Evolutionary conservation across 1,140 invertebrate species (phyloP).

Genomic region (Calliopsis andreniformis): DNA sequence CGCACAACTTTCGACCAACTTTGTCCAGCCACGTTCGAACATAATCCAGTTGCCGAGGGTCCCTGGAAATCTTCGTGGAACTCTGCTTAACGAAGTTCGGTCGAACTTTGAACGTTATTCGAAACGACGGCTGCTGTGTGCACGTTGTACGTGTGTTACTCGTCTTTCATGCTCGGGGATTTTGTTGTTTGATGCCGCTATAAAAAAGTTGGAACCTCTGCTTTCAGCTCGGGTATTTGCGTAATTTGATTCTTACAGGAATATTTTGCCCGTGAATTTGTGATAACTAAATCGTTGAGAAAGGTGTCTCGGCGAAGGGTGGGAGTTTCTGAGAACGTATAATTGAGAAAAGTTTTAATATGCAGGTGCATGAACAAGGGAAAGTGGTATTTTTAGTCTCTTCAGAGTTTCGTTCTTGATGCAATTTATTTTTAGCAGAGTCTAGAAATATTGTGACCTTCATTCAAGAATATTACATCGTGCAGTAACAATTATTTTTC

Average conservation of each 20-base stretch:
- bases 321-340: too few relatives aligned
- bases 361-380: too few relatives aligned
- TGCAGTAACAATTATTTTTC: too few relatives aligned
- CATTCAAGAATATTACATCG: too few relatives aligned
- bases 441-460: too few relatives aligned
- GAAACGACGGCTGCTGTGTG: conserved; percentile 26
- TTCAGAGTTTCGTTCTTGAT: too few relatives aligned
- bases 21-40: conserved; percentile 49
- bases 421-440: too few relatives aligned
- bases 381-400: too few relatives aligned
- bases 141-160: conserved; percentile 30
- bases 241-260: too few relatives aligned
- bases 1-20: conserved; percentile 58
- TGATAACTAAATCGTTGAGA: too few relatives aligned
- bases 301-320: too few relatives aligned
- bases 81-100: conserved; percentile 56
- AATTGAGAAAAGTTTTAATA: too few relatives aligned
- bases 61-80: conserved; percentile 52
- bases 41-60: conserved; percentile 57
- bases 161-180: conserved; percentile 10
- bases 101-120: conserved; percentile 36
- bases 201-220: background rate
- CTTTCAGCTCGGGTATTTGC: background rate
- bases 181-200: background rate
- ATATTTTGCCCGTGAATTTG: background rate